Base-by-base conservation (phyloP, 1,140 invertebrate genomes). In the Trypoxylus dichotomus region DNA sequence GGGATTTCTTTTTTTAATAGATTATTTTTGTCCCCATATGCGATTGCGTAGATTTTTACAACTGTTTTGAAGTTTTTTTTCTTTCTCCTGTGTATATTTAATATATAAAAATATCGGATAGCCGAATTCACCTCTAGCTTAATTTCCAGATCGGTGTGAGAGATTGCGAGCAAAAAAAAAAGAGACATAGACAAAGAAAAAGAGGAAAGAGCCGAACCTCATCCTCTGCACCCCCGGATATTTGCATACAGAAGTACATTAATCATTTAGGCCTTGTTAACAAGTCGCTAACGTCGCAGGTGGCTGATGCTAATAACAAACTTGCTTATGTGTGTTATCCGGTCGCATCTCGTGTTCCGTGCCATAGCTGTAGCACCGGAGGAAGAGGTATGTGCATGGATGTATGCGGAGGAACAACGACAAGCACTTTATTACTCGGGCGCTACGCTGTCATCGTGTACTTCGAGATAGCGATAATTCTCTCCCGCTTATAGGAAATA, bases 281-380 rank as follows among this genome's bases (percentile, higher is more conserved):
- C 75, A 76, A 76, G 47, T 76, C 75, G 58, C 75, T 76, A n/a
- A 76, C 75, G 58, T 76, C 75, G 75, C 75, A 76, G 75, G 75
- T 76, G 75, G 75, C 58, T 76, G 47, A 29, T 60, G 75, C 47
- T 76, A 76, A 76, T 76, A 76, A 75, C 47, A 25, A 75, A 27
- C 42, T 75, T 54, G 74, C 42, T 75, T 71, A 71, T 71, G 63
- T 71, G 47, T 54, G 47, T 54, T 71, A 71, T 71, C 63, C 63
- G 10, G 13, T 32, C 24, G n/a, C 29, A 71, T 71, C 63, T 71
- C 24, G 63, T 54, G 47, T 54, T n/a, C 43, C n/a, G 3, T 47
- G 43, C 47, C 47, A 54, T 19, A 54, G 47, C 47, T 54, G 1
- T 37, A 37, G 32, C 32, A 8, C 32, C 5, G 32, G 32, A 37